phyloP scores from a whole-genome alignment of 30 jellyfish, hydroid and myxozoan genomes.

The Turritopsis dohrnii region DNA sequence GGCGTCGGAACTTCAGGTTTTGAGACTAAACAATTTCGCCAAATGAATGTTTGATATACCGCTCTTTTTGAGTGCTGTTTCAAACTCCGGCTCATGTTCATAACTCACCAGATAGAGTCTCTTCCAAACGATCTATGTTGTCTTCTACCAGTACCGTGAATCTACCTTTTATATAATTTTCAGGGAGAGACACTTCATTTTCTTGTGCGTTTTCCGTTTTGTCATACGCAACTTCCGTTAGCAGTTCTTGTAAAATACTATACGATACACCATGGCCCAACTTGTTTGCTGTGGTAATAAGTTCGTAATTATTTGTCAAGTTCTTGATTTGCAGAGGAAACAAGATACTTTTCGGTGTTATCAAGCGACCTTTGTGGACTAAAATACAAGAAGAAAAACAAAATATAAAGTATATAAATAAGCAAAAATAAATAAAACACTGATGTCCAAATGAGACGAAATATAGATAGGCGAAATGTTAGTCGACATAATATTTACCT shows the following conservation, averaged over 20 bases:
- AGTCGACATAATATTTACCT: no score
- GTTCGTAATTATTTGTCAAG: conserved; percentile 21
- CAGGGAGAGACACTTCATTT: conserved; percentile 17
- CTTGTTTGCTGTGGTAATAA: conserved; percentile 7
- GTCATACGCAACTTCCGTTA: conserved; percentile 21
- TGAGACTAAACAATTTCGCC: no score
- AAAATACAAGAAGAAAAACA: background rate
- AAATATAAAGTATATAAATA: no score
- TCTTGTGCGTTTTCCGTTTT: conserved; percentile 16
- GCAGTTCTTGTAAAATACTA: conserved; percentile 14
- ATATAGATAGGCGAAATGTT: no score
- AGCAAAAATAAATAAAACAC: no score
- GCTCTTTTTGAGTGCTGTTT: no score
- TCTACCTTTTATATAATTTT: conserved; percentile 4
- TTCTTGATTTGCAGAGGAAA: conserved; percentile 9
- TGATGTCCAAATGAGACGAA: no score
- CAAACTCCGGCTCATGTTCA: conserved; percentile 26
- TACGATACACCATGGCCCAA: conserved; percentile 34
- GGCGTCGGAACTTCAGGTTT: no score
- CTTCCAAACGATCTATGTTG: no score
- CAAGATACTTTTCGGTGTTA: conserved; percentile 31
- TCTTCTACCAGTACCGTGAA: conserved; percentile 21
- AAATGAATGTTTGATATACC: no score
- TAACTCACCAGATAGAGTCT: no score
- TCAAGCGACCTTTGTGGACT: conserved; percentile 20